Conservation (phyloP, 1,140 invertebrate genomes). For the Drosophila sp. region DNA sequence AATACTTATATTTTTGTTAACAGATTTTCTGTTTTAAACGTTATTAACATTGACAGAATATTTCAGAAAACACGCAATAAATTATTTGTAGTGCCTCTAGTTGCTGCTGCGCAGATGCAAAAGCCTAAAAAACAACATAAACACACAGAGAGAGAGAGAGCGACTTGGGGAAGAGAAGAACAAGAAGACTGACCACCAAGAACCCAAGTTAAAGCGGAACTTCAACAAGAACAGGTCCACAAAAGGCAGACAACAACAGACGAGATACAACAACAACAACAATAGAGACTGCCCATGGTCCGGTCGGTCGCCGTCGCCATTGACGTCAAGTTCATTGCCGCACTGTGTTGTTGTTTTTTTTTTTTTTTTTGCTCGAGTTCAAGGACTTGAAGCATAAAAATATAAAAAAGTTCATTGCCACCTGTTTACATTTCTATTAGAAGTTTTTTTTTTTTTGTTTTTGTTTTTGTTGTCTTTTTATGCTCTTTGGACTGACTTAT, state of each 20-base stretch:
- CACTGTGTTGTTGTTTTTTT: constrained; percentile 43
- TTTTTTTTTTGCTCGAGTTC: constrained; percentile 60
- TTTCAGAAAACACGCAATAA: constrained; percentile 61
- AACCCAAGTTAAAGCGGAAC: constrained; percentile 42
- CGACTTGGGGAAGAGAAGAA: constrained; percentile 15
- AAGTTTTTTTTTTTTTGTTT: constrained; percentile 36
- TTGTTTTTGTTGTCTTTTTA: constrained; percentile 12
- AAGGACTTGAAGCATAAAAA: constrained; percentile 72
- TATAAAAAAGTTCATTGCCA: constrained; percentile 79
- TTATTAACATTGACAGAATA: constrained; percentile 16
- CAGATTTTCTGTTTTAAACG: neutral
- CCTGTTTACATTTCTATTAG: constrained; percentile 71
- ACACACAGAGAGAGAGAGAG: constrained; percentile 25
- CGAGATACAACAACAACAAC: constrained; percentile 22
- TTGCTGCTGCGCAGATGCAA: constrained; percentile 55
- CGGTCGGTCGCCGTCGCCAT: constrained; percentile 33
- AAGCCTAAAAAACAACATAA: neutral
- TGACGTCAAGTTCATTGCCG: constrained; percentile 71
- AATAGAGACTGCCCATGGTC: constrained; percentile 24
- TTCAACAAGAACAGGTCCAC: constrained; percentile 55
- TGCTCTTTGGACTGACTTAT: constrained; percentile 26
- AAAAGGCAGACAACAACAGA: constrained; percentile 27
- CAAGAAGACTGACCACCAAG: constrained; percentile 25
- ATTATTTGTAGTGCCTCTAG: constrained; percentile 32
- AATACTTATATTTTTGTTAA: neutral